Evolutionary conservation across 2,888 invertebrate species (phyloP).

Genomic region (Stomorhina lunata): DNA sequence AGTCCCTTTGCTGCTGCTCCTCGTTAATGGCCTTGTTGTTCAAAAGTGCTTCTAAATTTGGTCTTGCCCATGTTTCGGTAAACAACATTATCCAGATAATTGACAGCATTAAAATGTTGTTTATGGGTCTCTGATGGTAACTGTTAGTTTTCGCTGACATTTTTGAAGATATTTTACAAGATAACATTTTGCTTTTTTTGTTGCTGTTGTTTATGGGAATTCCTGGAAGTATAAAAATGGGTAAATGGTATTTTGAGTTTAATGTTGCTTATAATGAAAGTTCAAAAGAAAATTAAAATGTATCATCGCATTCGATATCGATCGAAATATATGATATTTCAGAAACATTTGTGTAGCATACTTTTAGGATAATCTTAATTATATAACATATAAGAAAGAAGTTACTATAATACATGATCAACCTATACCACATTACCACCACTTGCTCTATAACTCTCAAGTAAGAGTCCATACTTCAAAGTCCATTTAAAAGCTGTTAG

Average conservation of each 20-base stretch:
- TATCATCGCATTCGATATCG: no score
- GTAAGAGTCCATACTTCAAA: no score
- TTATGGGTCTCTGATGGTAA: conserved; percentile 33
- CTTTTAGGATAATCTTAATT: no score
- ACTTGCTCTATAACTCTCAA: no score
- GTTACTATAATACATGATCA: no score
- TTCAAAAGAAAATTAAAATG: no score
- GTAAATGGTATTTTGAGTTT: not conserved
- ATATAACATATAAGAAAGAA: no score
- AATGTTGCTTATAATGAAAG: no score
- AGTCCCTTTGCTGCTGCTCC: conserved; percentile 19
- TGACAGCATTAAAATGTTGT: conserved; percentile 53
- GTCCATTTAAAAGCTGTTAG: no score
- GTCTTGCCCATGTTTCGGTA: conserved; percentile 49
- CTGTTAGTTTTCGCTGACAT: conserved; percentile 27
- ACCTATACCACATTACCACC: no score
- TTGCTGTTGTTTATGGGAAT: not conserved
- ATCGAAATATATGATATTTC: no score
- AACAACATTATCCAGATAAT: conserved; percentile 62
- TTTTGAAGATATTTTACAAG: conserved; percentile 32
- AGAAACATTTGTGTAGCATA: no score
- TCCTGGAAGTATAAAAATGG: not conserved
- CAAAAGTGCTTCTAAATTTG: conserved; percentile 52
- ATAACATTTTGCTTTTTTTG: conserved; percentile 15
- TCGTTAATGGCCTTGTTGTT: conserved; percentile 36